Evolutionary conservation across 1,140 invertebrate genomes (phyloP).

Genomic region (Drosophila pachea): DNA sequence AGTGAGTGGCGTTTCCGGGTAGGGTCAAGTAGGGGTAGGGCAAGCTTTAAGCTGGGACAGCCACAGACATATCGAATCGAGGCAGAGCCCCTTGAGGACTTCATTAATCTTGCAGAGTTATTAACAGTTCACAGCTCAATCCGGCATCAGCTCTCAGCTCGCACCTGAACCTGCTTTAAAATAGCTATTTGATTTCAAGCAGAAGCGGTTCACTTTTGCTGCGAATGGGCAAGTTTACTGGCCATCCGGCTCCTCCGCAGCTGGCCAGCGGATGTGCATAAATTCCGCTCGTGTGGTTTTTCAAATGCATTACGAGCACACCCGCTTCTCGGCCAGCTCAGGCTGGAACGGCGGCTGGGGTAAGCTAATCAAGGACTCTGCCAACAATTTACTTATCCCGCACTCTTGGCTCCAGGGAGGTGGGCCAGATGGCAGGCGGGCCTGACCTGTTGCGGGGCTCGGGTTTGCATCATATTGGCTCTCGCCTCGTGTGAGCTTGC

Average conservation of each 20-base stretch:
- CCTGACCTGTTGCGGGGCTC: slow-evolving; percentile 22
- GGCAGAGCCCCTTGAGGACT: no score
- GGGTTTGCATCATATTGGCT: slow-evolving; percentile 59
- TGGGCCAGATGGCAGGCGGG: no score
- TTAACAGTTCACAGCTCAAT: no score
- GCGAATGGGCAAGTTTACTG: slow-evolving; percentile 7
- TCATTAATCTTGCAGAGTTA: no score
- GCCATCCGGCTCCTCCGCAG: neutral
- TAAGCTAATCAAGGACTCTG: slow-evolving; percentile 75
- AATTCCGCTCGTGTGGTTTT: slow-evolving; percentile 76
- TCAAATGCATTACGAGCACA: slow-evolving; percentile 64
- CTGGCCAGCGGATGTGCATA: slow-evolving; percentile 53
- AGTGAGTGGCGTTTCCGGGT: no score
- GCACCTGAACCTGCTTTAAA: neutral
- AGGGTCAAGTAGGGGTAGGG: no score
- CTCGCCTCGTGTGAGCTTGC: slow-evolving; percentile 55
- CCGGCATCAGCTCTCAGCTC: no score
- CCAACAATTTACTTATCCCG: slow-evolving; percentile 73
- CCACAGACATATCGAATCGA: no score
- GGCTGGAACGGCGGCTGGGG: slow-evolving; percentile 14
- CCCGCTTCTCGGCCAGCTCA: neutral
- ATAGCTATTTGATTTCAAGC: neutral
- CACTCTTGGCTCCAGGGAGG: slow-evolving; percentile 19
- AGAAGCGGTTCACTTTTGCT: slow-evolving; percentile 50
- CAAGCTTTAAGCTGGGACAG: no score